Conservation (phyloP, 2,113 vertebrate species). For the Nematolebias whitei region DNA sequence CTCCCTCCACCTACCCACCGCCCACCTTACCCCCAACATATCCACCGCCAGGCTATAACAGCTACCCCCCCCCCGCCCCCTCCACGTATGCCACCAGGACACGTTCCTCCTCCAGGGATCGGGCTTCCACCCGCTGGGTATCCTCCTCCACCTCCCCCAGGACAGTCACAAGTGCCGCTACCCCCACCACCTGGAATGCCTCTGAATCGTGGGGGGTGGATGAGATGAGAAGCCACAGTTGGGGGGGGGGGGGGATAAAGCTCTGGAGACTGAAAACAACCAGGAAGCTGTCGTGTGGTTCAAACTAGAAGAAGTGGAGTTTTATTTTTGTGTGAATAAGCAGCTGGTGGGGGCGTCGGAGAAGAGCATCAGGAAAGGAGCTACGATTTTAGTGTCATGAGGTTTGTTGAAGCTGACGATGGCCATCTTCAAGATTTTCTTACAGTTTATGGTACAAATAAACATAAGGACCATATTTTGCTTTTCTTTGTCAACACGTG, state of each 20-base stretch:
- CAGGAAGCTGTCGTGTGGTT: constrained; percentile 3
- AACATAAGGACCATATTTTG: not conserved
- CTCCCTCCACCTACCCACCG: constrained; percentile 79
- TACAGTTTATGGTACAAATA: constrained; percentile 20
- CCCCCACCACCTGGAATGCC: constrained; percentile 94
- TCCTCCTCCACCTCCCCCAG: constrained; percentile 89
- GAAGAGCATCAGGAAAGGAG: constrained; percentile 4
- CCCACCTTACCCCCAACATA: constrained; percentile 85
- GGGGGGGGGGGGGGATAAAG: not conserved
- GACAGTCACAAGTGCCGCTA: constrained; percentile 90
- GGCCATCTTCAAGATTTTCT: not conserved
- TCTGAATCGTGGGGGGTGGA: constrained; percentile 90
- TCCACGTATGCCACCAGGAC: constrained; percentile 86
- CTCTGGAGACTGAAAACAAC: constrained; percentile 3
- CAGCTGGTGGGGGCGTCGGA: constrained; percentile 3
- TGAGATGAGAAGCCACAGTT: constrained; percentile 85
- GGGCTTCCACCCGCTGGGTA: constrained; percentile 89
- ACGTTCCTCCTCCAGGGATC: constrained; percentile 88
- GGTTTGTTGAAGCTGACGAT: constrained; percentile 8
- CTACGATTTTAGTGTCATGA: constrained; percentile 4
- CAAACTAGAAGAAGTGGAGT: not conserved
- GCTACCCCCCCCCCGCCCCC: constrained; percentile 85
- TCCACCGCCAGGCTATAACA: constrained; percentile 91
- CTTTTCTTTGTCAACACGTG: not conserved
- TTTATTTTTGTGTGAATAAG: not conserved